A percentile compares a stretch with the other conserved stretches of the same genome.
phyloP scores from a whole-genome alignment of 2,797 vertebrate species.

The Dipus sagitta region DNA sequence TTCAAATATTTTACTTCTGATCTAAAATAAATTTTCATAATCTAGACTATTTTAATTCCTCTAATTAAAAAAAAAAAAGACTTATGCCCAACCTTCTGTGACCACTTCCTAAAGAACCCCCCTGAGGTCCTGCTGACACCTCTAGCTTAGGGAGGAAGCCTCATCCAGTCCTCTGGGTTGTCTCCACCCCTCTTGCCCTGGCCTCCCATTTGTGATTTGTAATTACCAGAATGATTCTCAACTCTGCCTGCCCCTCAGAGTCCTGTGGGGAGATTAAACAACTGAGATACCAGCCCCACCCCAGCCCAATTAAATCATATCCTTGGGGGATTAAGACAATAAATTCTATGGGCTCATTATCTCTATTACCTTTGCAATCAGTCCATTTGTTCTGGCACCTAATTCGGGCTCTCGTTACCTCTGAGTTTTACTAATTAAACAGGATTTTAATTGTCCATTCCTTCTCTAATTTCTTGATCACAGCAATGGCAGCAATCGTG shows the following conservation, averaged over 20 bases:
- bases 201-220: not conserved
- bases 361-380: slow-evolving; percentile 62
- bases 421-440: slow-evolving; percentile 63
- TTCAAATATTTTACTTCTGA: slow-evolving; percentile 42
- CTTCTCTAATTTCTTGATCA: slow-evolving; percentile 43
- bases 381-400: slow-evolving; percentile 53
- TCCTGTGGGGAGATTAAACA: slow-evolving; percentile 30
- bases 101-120: not conserved
- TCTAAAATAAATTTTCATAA: slow-evolving; percentile 37
- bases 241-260: slow-evolving; percentile 40
- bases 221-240: not conserved
- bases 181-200: not conserved
- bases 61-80: not conserved
- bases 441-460: slow-evolving; percentile 62
- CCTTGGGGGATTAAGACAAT: slow-evolving; percentile 41
- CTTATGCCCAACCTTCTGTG: not conserved
- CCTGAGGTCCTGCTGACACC: not conserved
- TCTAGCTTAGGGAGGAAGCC: not conserved
- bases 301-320: slow-evolving; percentile 69
- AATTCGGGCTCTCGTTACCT: slow-evolving; percentile 56
- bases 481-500: not conserved
- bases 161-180: too few relatives aligned
- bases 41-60: slow-evolving; percentile 26
- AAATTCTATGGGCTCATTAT: slow-evolving; percentile 58
- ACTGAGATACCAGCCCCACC: not conserved